phyloP scores from a whole-genome alignment of 2,888 invertebrate species.

The Meloe dianella region DNA sequence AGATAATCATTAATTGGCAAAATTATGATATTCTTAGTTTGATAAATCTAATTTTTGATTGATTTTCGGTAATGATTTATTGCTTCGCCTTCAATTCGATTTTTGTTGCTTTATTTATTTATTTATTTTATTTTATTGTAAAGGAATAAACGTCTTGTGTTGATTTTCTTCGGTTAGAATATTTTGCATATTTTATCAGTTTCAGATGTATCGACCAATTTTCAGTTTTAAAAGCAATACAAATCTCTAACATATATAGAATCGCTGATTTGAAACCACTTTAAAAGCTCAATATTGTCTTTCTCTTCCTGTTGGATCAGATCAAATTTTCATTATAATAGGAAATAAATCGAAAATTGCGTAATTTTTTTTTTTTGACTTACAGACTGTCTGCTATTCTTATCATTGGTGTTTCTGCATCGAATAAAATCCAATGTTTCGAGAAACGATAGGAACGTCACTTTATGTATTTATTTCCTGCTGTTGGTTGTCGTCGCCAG shows the following conservation, averaged over 20 bases:
- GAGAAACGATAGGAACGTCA: not conserved
- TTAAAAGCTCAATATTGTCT: not conserved
- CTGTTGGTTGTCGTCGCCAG: not conserved
- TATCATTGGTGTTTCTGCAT: not conserved
- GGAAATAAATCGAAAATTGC: not conserved
- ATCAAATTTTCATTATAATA: conserved; percentile 1
- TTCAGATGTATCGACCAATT: not conserved
- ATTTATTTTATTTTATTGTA: not conserved
- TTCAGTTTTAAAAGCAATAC: not conserved
- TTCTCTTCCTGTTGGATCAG: not conserved
- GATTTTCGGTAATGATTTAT: not conserved
- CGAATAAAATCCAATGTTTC: not conserved
- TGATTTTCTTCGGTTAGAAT: not conserved
- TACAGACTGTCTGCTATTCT: too few relatives aligned
- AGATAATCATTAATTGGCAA: not conserved
- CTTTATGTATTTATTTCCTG: not conserved
- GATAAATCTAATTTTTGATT: not conserved
- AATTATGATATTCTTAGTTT: not conserved
- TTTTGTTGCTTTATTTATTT: not conserved
- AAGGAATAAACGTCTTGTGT: not conserved
- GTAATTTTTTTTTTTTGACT: not conserved
- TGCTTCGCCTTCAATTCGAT: not conserved
- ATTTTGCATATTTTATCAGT: conserved; percentile 8
- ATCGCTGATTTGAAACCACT: not conserved
- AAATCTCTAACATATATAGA: not conserved